phyloP scores from a whole-genome alignment of 2,888 invertebrate species.

The Isotomurus palustris region DNA sequence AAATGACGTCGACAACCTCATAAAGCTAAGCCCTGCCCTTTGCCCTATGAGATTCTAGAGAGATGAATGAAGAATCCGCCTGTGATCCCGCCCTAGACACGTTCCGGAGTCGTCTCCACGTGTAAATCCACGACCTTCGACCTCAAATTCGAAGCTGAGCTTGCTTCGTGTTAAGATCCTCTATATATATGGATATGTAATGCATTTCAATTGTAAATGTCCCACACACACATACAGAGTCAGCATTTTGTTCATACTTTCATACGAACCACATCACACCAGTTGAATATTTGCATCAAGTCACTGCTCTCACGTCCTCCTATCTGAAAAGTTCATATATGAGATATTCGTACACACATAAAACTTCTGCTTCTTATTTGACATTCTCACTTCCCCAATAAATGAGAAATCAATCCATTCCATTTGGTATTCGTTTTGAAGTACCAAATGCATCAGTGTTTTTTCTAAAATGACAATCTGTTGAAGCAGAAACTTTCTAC shows the following conservation, averaged over 20 bases:
- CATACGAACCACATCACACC: not conserved
- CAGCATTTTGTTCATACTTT: constrained; percentile 3
- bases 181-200: constrained; percentile 4
- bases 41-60: constrained; percentile 21
- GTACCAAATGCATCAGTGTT: too few relatives aligned
- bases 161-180: constrained; percentile 20
- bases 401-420: too few relatives aligned
- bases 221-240: constrained; percentile 10
- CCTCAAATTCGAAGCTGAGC: constrained; percentile 42
- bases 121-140: constrained; percentile 45
- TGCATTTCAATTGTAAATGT: not conserved
- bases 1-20: constrained; percentile 16
- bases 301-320: too few relatives aligned
- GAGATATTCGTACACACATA: too few relatives aligned
- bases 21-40: constrained; percentile 25
- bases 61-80: constrained; percentile 33
- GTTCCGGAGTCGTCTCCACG: constrained; percentile 39
- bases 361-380: too few relatives aligned
- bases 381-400: too few relatives aligned
- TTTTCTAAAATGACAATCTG: too few relatives aligned
- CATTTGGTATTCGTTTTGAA: too few relatives aligned
- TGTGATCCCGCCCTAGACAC: constrained; percentile 37
- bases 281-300: too few relatives aligned
- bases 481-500: too few relatives aligned
- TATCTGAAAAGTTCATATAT: too few relatives aligned